Evolutionary conservation across 2,113 vertebrate species (phyloP).

Genomic region (Origma solitaria): DNA sequence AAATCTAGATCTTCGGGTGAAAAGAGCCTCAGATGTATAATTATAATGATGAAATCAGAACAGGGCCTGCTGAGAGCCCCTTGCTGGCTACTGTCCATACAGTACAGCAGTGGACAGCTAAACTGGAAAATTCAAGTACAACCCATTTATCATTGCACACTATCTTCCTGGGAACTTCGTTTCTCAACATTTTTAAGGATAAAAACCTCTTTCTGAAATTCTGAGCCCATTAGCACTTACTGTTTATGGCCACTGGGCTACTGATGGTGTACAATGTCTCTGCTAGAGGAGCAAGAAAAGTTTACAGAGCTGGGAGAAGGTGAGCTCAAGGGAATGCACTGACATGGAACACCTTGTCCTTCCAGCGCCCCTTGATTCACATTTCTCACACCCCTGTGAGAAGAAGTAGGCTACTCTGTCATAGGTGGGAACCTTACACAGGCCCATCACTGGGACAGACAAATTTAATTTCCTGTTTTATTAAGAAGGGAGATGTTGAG

Average conservation of each 20-base stretch:
- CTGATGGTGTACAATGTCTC: background rate
- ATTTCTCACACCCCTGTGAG: background rate
- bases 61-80: background rate
- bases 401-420: background rate
- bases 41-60: background rate
- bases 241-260: background rate
- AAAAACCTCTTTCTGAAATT: background rate
- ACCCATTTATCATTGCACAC: background rate
- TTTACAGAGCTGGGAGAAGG: background rate
- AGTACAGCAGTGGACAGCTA: background rate
- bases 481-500: background rate
- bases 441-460: background rate
- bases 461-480: slow-evolving; percentile 17
- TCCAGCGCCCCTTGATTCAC: background rate
- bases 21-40: background rate
- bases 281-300: background rate
- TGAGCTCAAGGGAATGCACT: background rate
- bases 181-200: background rate
- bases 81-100: background rate
- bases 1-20: background rate
- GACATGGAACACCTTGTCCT: background rate
- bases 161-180: background rate
- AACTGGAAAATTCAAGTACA: background rate
- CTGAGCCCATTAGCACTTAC: background rate
- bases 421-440: background rate